phyloP scores from a whole-genome alignment of 1,140 invertebrate genomes.

The Rhagoletis zephyria region DNA sequence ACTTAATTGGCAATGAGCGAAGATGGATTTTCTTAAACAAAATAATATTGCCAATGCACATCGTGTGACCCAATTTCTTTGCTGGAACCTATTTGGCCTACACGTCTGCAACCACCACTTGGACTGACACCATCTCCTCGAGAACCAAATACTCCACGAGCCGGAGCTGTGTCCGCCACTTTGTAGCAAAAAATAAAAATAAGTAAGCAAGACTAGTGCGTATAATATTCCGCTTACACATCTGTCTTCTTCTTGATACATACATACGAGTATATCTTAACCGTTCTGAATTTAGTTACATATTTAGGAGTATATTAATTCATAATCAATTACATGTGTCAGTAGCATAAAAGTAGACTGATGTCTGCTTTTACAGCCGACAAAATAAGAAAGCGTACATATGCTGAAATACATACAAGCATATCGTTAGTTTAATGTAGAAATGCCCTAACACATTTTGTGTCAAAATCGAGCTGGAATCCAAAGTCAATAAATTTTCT shows the following conservation, averaged over 20 bases:
- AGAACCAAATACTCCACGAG: slow-evolving; percentile 91
- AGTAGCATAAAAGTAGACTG: not conserved
- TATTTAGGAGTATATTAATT: slow-evolving; percentile 7
- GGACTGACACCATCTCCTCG: slow-evolving; percentile 85
- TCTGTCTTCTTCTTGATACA: too few species aligned
- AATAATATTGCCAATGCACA: slow-evolving; percentile 96
- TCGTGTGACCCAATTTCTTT: slow-evolving; percentile 96
- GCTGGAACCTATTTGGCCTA: slow-evolving; percentile 97
- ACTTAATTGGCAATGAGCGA: slow-evolving; percentile 99
- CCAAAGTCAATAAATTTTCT: too few species aligned
- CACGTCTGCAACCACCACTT: slow-evolving; percentile 87
- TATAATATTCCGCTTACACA: too few species aligned
- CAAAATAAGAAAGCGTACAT: not conserved
- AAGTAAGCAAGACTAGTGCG: too few species aligned
- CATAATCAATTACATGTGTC: slow-evolving; percentile 43
- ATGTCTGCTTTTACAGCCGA: not conserved
- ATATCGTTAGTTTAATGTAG: too few species aligned
- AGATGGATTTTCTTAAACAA: slow-evolving; percentile 98
- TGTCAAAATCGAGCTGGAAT: too few species aligned
- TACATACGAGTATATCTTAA: too few species aligned
- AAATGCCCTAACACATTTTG: too few species aligned
- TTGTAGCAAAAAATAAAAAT: slow-evolving; percentile 65
- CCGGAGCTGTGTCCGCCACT: slow-evolving; percentile 97
- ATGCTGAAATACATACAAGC: too few species aligned
- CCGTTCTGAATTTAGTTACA: not conserved